phyloP scores from a whole-genome alignment of 2,797 vertebrate species.

The Parambassis ranga region DNA sequence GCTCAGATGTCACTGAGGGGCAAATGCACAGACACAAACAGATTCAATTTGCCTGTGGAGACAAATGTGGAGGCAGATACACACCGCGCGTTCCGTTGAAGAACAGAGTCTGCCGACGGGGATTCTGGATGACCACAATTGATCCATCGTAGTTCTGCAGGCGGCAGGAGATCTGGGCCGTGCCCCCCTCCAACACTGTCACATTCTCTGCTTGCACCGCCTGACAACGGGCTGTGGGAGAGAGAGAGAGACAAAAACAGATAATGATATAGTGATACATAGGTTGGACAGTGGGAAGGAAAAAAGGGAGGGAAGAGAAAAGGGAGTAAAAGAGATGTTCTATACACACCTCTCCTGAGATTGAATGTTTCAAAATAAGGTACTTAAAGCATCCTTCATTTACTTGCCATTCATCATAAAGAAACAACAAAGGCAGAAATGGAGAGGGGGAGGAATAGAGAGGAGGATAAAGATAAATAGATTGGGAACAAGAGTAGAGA shows the following conservation, averaged over 20 bases:
- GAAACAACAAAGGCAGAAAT: slow-evolving; percentile 10
- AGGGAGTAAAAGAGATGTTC: slow-evolving; percentile 22
- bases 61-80: slow-evolving; percentile 10
- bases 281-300: neutral
- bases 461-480: slow-evolving; percentile 24
- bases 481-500: slow-evolving; percentile 28
- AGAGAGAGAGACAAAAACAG: slow-evolving; percentile 37
- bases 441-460: neutral
- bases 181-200: slow-evolving; percentile 90
- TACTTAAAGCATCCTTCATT: slow-evolving; percentile 62
- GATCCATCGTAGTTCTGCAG: slow-evolving; percentile 93
- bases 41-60: slow-evolving; percentile 17
- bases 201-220: slow-evolving; percentile 94
- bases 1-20: slow-evolving; percentile 33
- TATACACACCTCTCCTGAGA: slow-evolving; percentile 40
- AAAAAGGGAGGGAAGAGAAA: neutral
- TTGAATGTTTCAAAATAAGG: slow-evolving; percentile 55
- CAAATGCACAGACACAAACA: slow-evolving; percentile 23
- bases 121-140: slow-evolving; percentile 95
- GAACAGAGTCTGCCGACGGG: slow-evolving; percentile 91
- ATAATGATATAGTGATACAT: slow-evolving; percentile 13
- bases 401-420: slow-evolving; percentile 55
- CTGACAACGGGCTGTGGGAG: slow-evolving; percentile 78
- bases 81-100: slow-evolving; percentile 92
- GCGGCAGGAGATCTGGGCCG: slow-evolving; percentile 90